Conservation (phyloP, 2,797 vertebrate species). For the Cynopterus sphinx region DNA sequence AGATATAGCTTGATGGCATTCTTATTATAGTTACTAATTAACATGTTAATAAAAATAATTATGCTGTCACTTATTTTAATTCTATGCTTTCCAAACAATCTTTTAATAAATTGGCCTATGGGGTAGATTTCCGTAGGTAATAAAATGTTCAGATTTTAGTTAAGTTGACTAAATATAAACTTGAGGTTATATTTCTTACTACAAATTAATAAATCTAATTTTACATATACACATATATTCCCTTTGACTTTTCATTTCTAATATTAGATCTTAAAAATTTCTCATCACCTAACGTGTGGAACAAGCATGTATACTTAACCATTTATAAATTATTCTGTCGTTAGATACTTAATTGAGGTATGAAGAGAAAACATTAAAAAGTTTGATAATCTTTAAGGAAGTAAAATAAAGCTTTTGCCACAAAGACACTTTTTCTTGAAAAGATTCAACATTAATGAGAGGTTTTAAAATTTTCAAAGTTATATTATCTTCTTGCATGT, state of each 20-base stretch:
- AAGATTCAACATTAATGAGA: neutral
- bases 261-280: neutral
- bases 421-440: neutral
- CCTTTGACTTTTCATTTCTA: neutral
- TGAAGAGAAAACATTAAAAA: neutral
- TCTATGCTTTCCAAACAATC: neutral
- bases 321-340: neutral
- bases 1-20: neutral
- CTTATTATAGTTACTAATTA: conserved; percentile 30
- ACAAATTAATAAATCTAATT: neutral
- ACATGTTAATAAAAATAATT: neutral
- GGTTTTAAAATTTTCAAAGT: neutral
- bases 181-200: neutral
- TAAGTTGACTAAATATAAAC: conserved; percentile 12
- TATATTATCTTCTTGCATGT: conserved; percentile 26
- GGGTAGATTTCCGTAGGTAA: neutral
- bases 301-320: neutral
- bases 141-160: neutral
- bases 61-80: neutral
- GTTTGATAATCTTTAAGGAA: neutral
- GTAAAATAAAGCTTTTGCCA: neutral
- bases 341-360: neutral
- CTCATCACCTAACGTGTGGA: neutral
- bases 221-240: neutral
- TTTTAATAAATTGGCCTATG: conserved; percentile 6